Base-by-base conservation (phyloP, 1,140 invertebrate genomes). In the Apis laboriosa region DNA sequence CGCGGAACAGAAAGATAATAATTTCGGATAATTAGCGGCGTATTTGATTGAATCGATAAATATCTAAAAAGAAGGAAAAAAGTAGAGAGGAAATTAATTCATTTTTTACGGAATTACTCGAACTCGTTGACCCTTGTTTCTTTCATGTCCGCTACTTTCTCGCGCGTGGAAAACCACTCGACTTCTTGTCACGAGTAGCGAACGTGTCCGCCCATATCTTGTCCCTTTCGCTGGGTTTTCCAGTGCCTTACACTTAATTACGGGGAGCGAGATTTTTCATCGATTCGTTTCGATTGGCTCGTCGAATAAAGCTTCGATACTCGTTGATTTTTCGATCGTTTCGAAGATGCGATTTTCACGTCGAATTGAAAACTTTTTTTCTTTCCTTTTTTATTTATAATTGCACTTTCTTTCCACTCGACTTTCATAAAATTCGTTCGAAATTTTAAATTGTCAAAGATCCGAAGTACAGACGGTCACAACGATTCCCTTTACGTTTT, bases 191-290 rank as follows among this genome's bases (percentile, higher is more conserved):
- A 76, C 60, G n/a, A 83, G 61, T 51, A 66, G 43, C 53, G 63
- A 68, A 68, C 67, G 34, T 84, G 55, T 61, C 76, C 71, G 19
- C n/a, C 66, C 49, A 72, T 81, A 58, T 55, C 61, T 84, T 67
- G 51, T 72, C 73, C 55, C 53, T 55, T 61, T 63, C 56, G 49
- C 53, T n/a, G 43, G 24, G 55, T 70, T 43, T 82, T 78, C 43
- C 75, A 34, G 24, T 55, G 34, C 34, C 56, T 34, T 73, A 70
- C 89, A 90, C 82, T 91, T 93, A 92, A 92, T 94, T 93, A 91
- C 90, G 79, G 71, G 82, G 89, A 90, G 90, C 82, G 51, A 81
- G 84, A 88, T 86, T 92, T 92, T 93, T 93, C 92, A 92, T 92
- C 90, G 86, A 77, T 83, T 91, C 81, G 89, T 90, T 85, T 92